A percentile compares a stretch with the other conserved stretches of the same genome.
These are phyloP conservation scores for Microctonus hyperodae DNA, from an alignment of 2,888 invertebrate species.

Conservation along the genomic window DNA sequence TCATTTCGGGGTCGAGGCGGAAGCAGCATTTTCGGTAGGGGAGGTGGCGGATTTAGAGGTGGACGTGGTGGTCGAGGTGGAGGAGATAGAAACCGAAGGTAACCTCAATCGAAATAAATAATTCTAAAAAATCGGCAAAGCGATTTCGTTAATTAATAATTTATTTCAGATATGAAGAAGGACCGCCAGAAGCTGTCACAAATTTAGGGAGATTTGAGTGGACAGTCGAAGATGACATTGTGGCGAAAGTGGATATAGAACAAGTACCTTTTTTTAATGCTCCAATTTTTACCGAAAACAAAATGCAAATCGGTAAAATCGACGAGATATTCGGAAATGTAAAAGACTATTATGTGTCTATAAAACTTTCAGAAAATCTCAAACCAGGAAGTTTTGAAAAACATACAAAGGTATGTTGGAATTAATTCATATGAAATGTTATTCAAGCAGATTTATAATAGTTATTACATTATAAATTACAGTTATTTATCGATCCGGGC, in stretches of 20 bases:
- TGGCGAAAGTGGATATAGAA: constrained; percentile 90
- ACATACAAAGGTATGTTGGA: constrained; percentile 72
- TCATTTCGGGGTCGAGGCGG: constrained; percentile 41
- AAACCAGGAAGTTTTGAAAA: constrained; percentile 90
- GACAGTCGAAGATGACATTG: constrained; percentile 91
- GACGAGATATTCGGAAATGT: constrained; percentile 98
- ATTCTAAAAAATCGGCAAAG: background rate
- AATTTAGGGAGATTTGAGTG: constrained; percentile 87
- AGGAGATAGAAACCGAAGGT: constrained; percentile 40
- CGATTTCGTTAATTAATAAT: background rate
- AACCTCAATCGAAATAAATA: background rate
- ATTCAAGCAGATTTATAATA: background rate
- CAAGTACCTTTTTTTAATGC: constrained; percentile 99
- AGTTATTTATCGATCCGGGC: constrained; percentile 92
- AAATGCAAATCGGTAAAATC: constrained; percentile 96
- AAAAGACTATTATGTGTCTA: constrained; percentile 94
- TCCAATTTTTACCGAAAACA: constrained; percentile 94
- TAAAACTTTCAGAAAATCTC: constrained; percentile 90
- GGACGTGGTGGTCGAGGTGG: constrained; percentile 33
- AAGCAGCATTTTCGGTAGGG: constrained; percentile 30
- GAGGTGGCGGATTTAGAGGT: constrained; percentile 37
- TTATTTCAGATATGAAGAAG: constrained; percentile 69
- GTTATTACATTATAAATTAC: constrained; percentile 53
- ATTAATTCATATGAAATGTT: no score
- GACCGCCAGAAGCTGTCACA: constrained; percentile 81